Percentiles rank a stretch among this genome's conserved stretches.
Evolutionary conservation across 1,140 invertebrate genomes (phyloP).

Genomic region (Pseudomyrmex pallidus): DNA sequence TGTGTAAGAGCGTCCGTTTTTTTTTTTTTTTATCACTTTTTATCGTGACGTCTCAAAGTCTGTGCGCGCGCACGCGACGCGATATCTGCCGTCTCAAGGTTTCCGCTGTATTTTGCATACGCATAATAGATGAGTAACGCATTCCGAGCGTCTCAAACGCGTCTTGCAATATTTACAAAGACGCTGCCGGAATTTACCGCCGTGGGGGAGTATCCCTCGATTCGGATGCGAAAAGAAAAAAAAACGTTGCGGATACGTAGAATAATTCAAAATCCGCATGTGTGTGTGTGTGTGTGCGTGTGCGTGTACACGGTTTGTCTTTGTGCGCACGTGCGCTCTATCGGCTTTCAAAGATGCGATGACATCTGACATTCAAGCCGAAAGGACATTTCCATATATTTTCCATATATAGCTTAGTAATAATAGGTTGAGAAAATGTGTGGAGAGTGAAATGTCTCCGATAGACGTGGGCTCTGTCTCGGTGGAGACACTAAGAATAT

Average conservation of each 20-base stretch:
- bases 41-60: constrained; percentile 36
- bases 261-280: background rate
- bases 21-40: background rate
- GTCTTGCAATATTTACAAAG: constrained; percentile 16
- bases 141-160: constrained; percentile 6
- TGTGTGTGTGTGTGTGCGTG: background rate
- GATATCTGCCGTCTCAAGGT: constrained; percentile 4
- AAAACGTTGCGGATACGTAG: background rate
- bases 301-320: background rate
- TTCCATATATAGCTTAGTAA: background rate
- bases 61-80: background rate
- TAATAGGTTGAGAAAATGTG: background rate
- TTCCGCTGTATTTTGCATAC: constrained; percentile 18
- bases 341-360: background rate
- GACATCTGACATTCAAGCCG: background rate
- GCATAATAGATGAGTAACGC: constrained; percentile 15
- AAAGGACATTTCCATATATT: background rate
- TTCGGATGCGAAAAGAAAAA: background rate
- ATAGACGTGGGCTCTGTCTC: background rate
- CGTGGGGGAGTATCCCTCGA: background rate
- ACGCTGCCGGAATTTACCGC: constrained; percentile 9
- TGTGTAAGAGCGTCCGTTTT: background rate
- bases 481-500: background rate
- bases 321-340: background rate
- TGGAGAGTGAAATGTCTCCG: background rate